These are phyloP conservation scores for Trialeurodes vaporariorum DNA, from an alignment of 1,140 invertebrate genomes.

Conservation along the genomic window DNA sequence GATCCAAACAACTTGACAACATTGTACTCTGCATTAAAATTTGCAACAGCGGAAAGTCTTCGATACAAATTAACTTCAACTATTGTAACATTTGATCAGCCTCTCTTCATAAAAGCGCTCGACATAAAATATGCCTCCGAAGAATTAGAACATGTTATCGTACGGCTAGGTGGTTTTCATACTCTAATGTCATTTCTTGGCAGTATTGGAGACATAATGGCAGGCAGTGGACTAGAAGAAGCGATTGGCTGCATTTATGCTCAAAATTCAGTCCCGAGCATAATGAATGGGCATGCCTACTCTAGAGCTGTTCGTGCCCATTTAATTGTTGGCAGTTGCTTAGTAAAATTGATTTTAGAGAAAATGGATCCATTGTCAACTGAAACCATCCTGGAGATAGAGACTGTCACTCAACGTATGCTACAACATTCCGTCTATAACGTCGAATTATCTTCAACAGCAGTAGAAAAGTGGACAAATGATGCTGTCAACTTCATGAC, in stretches of 20 bases:
- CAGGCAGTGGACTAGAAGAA: conserved; percentile 22
- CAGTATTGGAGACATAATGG: conserved; percentile 21
- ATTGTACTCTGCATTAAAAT: neutral
- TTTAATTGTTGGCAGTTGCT: conserved; percentile 27
- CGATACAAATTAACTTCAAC: conserved; percentile 17
- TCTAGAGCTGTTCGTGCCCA: conserved; percentile 32
- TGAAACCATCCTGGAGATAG: conserved; percentile 28
- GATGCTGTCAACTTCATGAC: neutral
- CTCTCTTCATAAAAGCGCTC: conserved; percentile 27
- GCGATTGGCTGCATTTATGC: conserved; percentile 29
- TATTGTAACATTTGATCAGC: conserved; percentile 31
- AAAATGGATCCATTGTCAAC: conserved; percentile 18
- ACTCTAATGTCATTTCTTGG: conserved; percentile 25
- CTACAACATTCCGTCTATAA: neutral
- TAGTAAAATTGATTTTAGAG: conserved; percentile 21
- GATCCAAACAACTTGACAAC: neutral
- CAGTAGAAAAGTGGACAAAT: neutral
- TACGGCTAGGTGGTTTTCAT: conserved; percentile 26
- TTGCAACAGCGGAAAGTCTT: neutral
- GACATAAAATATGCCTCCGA: conserved; percentile 13
- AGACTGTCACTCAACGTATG: conserved; percentile 26
- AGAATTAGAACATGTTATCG: neutral
- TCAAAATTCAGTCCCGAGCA: conserved; percentile 31
- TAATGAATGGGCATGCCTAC: conserved; percentile 30
- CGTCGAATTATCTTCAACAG: conserved; percentile 3